Base-by-base conservation (phyloP, 1,140 invertebrate genomes). In the Pemphigus obesinymphae region DNA sequence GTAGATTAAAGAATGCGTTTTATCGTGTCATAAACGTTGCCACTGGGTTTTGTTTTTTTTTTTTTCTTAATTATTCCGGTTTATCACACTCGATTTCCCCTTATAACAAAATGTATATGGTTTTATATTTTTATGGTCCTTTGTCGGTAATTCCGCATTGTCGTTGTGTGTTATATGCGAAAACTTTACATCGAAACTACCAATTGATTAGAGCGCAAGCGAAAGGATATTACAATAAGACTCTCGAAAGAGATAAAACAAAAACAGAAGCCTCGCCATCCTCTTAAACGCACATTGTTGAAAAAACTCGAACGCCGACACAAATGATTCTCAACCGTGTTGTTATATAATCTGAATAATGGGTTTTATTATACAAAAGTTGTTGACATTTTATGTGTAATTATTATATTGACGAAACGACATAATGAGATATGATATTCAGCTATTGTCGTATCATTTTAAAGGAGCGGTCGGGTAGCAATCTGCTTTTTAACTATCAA, bases 371-470 rank as follows among this genome's bases (percentile, higher is more conserved):
- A 70, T 29, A 70, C 23, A 45, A 70, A 70, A 43, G 40, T 70
- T 70, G 37, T 70, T 70, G n/a, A 70, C 66, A 43, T 70, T 70
- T 23, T 45, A 45, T 70, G 68, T 26, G 23, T 17, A 70, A 70
- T 70, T 70, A 70, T 70, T 20, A 45, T 26, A 29, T 13, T 26
- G 23, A 70, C 0, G 15, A 45, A 70, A 70, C 10, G 5, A 43
- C 68, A 70, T 43, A 43, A 70, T 70, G 37, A 68, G 63, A 40
- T 10, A 10, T 26, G n/a, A 40, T 37, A 20, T 34, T 23, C 20
- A n/a, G n/a, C 11, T 11, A 13, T 68, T 68, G 10, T 68, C 11
- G 63, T 68, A 37, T 68, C 10, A 34, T 63, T n/a, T 68, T 68
- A 20, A 50, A 50, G 48, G 0, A 5, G 3, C 8, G 43, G 13